Evolutionary conservation across 2,113 vertebrate species (phyloP).

Genomic region (Mormyrus lacerda): DNA sequence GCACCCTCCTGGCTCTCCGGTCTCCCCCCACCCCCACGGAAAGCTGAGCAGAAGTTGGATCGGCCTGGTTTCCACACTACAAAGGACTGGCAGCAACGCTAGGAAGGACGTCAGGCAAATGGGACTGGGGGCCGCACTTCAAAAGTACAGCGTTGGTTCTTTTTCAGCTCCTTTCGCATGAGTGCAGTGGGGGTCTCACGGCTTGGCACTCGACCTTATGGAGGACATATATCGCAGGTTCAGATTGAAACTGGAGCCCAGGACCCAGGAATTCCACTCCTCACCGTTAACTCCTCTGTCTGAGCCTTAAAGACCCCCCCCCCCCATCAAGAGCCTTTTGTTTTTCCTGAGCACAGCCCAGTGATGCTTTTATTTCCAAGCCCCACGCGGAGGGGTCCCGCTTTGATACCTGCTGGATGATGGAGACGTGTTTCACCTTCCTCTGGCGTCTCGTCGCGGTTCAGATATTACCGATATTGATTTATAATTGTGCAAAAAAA

Average conservation of each 20-base stretch:
- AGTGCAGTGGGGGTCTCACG: not conserved
- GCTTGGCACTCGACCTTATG: slow-evolving; percentile 29
- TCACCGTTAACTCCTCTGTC: slow-evolving; percentile 3
- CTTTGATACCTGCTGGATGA: slow-evolving; percentile 21
- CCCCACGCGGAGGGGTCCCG: not conserved
- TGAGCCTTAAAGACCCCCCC: slow-evolving; percentile 24
- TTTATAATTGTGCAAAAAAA: not conserved
- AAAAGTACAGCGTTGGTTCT: not conserved
- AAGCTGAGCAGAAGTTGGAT: not conserved
- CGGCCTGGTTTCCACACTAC: too few relatives aligned
- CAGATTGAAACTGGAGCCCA: slow-evolving; percentile 31
- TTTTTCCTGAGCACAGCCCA: slow-evolving; percentile 3
- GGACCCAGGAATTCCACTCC: slow-evolving; percentile 19
- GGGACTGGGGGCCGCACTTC: slow-evolving; percentile 13
- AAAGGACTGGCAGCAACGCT: slow-evolving; percentile 16
- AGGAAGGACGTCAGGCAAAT: slow-evolving; percentile 51
- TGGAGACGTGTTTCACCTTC: slow-evolving; percentile 25
- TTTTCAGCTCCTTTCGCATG: not conserved
- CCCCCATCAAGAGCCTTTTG: slow-evolving; percentile 23
- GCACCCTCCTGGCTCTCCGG: not conserved
- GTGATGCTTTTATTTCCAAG: slow-evolving; percentile 24
- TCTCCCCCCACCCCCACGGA: not conserved
- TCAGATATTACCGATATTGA: not conserved
- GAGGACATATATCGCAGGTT: slow-evolving; percentile 31
- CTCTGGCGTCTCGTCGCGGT: slow-evolving; percentile 28